These are phyloP conservation scores for Chrosomus eos DNA, from an alignment of 2,797 vertebrate genomes.

Conservation along the genomic window DNA sequence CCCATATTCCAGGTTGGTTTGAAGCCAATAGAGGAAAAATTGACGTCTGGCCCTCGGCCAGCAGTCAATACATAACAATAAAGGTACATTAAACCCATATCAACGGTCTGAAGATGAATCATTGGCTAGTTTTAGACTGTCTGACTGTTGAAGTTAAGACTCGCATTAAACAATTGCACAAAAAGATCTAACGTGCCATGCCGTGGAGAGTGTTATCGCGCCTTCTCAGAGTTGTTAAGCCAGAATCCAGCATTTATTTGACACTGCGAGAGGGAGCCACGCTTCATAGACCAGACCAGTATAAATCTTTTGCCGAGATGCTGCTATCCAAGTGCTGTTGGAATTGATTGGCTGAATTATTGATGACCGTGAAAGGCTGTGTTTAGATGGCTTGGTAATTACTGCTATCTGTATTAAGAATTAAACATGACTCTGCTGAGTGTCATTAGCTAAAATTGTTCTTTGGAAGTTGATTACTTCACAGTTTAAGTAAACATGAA, in stretches of 20 bases:
- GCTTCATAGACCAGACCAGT: constrained; percentile 7
- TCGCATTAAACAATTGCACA: background rate
- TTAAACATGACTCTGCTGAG: constrained; percentile 26
- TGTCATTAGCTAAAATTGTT: constrained; percentile 34
- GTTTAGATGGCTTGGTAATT: constrained; percentile 56
- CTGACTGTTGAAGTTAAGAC: constrained; percentile 17
- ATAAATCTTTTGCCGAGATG: constrained; percentile 5
- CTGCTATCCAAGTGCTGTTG: constrained; percentile 22
- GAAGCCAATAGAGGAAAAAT: constrained; percentile 7
- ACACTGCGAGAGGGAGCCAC: background rate
- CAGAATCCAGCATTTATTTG: background rate
- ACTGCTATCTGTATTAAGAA: constrained; percentile 46
- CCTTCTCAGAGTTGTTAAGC: background rate
- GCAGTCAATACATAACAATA: constrained; percentile 31
- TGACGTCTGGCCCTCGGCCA: background rate
- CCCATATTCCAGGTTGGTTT: background rate
- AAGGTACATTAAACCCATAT: constrained; percentile 32
- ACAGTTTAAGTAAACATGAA: background rate
- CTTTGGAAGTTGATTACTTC: constrained; percentile 25
- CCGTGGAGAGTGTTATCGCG: background rate
- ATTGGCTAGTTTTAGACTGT: background rate
- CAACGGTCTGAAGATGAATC: constrained; percentile 19
- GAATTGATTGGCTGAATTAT: constrained; percentile 56
- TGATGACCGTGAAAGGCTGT: constrained; percentile 45
- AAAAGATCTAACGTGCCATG: background rate